Evolutionary conservation across 2,797 vertebrate species (phyloP).

Genomic region (Lates japonicus): DNA sequence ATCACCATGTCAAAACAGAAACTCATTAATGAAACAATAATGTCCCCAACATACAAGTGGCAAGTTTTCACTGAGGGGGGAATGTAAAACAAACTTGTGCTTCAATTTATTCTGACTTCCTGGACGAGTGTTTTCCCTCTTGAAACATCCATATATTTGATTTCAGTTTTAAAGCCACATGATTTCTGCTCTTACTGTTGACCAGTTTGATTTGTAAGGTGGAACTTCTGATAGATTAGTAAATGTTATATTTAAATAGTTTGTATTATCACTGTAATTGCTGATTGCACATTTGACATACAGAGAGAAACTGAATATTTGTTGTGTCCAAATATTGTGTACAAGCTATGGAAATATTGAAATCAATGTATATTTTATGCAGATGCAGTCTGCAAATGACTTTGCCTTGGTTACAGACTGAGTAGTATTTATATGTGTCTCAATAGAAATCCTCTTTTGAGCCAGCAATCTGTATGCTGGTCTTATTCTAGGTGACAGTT

Average conservation of each 20-base stretch:
- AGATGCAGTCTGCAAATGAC: constrained; percentile 24
- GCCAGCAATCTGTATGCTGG: constrained; percentile 70
- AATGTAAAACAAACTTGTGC: background rate
- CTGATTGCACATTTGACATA: background rate
- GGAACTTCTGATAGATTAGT: background rate
- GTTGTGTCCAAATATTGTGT: background rate
- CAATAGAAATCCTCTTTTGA: constrained; percentile 85
- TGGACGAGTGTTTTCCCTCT: background rate
- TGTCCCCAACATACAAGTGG: background rate
- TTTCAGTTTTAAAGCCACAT: background rate
- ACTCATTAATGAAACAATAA: background rate
- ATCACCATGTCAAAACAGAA: constrained; percentile 34
- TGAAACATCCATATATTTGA: background rate
- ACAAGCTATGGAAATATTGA: background rate
- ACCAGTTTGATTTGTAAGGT: background rate
- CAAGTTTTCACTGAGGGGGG: too few species aligned
- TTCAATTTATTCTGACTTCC: background rate
- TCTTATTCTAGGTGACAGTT: constrained; percentile 83
- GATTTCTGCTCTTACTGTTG: background rate
- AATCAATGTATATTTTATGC: background rate
- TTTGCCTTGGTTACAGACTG: constrained; percentile 36
- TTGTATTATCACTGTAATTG: background rate
- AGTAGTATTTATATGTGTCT: constrained; percentile 58
- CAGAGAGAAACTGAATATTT: background rate
- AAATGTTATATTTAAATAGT: background rate